Conservation (phyloP, 1,140 invertebrate species). For the Drosophila kepulauana region DNA sequence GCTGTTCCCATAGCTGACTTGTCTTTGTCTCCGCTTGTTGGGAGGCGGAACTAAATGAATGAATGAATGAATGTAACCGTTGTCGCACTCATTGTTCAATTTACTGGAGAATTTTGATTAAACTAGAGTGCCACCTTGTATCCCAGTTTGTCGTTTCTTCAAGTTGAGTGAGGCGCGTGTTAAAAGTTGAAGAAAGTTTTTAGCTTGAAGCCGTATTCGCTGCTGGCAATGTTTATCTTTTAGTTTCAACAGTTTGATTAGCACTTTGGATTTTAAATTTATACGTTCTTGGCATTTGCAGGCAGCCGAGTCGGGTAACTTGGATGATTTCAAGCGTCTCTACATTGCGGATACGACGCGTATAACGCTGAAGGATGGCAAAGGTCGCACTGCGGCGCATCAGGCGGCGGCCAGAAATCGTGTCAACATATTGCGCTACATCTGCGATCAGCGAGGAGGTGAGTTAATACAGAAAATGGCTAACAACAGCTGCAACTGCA, state of each 20-base stretch:
- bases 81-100: constrained; percentile 35
- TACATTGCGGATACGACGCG: constrained; percentile 89
- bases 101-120: constrained; percentile 50
- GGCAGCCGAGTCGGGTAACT: constrained; percentile 93
- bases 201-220: no score
- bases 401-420: constrained; percentile 92
- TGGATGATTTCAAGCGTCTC: constrained; percentile 91
- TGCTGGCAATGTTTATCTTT: constrained; percentile 18
- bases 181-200: constrained; percentile 27
- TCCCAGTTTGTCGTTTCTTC: background rate
- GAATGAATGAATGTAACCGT: constrained; percentile 16
- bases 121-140: constrained; percentile 7
- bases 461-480: constrained; percentile 52
- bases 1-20: constrained; percentile 58
- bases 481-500: background rate
- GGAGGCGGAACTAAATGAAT: constrained; percentile 12
- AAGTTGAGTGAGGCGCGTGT: background rate
- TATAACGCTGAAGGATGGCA: constrained; percentile 89
- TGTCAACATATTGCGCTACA: constrained; percentile 90
- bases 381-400: constrained; percentile 91
- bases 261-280: constrained; percentile 16
- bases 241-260: constrained; percentile 18
- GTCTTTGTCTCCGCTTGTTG: background rate
- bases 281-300: constrained; percentile 77
- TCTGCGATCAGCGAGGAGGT: constrained; percentile 90